phyloP scores from a whole-genome alignment of 2,113 vertebrate species.

The Ciconia maguari region DNA sequence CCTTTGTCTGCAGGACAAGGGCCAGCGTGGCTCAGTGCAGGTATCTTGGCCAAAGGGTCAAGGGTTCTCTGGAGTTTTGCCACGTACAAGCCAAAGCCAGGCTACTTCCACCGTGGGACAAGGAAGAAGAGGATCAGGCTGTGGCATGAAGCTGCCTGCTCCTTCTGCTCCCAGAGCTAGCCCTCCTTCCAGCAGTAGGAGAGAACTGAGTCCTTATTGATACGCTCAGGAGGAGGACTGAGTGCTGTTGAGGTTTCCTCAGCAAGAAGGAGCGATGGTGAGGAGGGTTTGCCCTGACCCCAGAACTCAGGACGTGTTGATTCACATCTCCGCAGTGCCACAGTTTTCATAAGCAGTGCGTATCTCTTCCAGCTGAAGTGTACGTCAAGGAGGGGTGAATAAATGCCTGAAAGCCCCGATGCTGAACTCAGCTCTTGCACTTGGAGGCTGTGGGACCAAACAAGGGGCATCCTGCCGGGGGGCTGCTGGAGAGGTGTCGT shows the following conservation, averaged over 20 bases:
- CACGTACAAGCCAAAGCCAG: neutral
- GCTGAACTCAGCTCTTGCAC: neutral
- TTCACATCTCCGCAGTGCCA: no score
- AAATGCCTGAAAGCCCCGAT: neutral
- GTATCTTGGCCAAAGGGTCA: neutral
- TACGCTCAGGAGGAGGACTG: neutral
- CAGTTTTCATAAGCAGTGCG: rapidly evolving
- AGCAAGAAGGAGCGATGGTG: neutral
- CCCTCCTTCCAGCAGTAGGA: neutral
- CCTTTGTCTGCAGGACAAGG: neutral
- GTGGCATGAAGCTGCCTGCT: neutral
- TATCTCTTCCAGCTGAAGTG: neutral
- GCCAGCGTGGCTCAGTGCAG: neutral
- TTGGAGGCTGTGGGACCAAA: neutral
- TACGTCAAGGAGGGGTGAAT: neutral
- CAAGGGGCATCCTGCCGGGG: neutral
- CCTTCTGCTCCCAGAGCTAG: neutral
- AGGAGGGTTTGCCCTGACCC: neutral
- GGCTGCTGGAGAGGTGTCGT: neutral
- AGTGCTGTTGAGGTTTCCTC: neutral
- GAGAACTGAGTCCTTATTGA: neutral
- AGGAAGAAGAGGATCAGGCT: neutral
- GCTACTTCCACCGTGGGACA: neutral
- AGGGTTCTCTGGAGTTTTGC: neutral
- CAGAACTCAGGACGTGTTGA: neutral